Conservation (phyloP, 2,888 invertebrate genomes). For the Tigriopus californicus region DNA sequence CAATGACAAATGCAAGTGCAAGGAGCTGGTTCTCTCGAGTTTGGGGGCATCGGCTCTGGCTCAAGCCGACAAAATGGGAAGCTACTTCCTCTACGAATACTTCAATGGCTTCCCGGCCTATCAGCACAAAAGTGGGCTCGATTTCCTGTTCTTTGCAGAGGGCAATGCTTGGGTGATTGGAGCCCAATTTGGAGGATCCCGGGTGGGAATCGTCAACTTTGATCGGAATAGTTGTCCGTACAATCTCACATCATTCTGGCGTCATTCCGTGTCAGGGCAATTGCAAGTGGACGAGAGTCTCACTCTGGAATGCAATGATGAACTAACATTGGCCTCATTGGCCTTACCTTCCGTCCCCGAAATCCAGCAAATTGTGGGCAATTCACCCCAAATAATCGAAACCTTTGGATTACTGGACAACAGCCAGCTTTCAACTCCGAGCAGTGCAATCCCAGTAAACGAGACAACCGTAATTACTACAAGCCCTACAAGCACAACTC, state of each 20-base stretch:
- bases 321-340: no score
- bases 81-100: not conserved
- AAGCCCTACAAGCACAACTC: no score
- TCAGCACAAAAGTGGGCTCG: not conserved
- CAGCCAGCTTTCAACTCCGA: no score
- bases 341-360: no score
- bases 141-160: not conserved
- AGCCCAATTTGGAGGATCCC: not conserved
- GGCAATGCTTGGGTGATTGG: slow-evolving; percentile 4
- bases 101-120: not conserved
- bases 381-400: no score
- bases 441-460: no score
- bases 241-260: not conserved
- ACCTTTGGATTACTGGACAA: no score
- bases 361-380: no score
- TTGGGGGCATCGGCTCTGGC: not conserved
- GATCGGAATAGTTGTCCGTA: not conserved
- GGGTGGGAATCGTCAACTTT: slow-evolving; percentile 3
- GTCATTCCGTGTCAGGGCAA: not conserved
- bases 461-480: no score
- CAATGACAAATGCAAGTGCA: not conserved
- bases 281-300: not conserved
- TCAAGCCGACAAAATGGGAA: slow-evolving; percentile 5
- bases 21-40: not conserved
- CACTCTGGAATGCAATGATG: not conserved